A percentile compares a stretch with the other conserved stretches of the same genome.
Evolutionary conservation across 1,140 invertebrate genomes (phyloP).

Genomic region (Magallana gigas): DNA sequence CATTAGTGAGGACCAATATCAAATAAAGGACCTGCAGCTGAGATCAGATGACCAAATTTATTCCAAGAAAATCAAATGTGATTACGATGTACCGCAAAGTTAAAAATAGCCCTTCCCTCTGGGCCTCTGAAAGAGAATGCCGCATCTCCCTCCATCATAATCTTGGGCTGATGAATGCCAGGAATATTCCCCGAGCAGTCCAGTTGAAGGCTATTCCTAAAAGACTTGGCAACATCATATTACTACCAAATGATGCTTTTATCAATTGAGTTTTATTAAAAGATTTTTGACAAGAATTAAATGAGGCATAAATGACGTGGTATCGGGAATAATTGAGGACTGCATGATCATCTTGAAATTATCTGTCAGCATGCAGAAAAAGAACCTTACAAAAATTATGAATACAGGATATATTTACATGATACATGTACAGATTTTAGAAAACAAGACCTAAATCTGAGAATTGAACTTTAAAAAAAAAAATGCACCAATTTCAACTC

Average conservation of each 20-base stretch:
- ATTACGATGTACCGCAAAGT: neutral
- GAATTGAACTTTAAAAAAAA: no score
- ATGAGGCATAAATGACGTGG: neutral
- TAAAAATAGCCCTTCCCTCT: neutral
- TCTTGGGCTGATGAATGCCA: neutral
- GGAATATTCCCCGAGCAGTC: neutral
- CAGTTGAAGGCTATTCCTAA: neutral
- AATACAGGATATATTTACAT: no score
- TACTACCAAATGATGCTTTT: neutral
- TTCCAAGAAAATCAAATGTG: neutral
- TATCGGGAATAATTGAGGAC: no score
- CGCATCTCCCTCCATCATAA: neutral
- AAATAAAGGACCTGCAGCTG: neutral
- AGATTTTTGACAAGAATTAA: constrained; percentile 21
- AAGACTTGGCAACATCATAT: neutral
- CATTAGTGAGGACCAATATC: neutral
- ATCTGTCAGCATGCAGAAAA: no score
- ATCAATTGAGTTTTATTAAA: neutral
- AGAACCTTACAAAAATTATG: no score
- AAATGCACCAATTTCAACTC: no score
- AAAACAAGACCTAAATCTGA: no score
- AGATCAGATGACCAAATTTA: neutral
- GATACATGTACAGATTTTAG: no score
- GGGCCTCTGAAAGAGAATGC: neutral
- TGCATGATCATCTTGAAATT: no score